Percentiles rank a stretch among this genome's conserved stretches.
These are phyloP conservation scores for Dicerorhinus sumatrensis DNA, from an alignment of 2,113 vertebrate genomes.

Conservation along the genomic window DNA sequence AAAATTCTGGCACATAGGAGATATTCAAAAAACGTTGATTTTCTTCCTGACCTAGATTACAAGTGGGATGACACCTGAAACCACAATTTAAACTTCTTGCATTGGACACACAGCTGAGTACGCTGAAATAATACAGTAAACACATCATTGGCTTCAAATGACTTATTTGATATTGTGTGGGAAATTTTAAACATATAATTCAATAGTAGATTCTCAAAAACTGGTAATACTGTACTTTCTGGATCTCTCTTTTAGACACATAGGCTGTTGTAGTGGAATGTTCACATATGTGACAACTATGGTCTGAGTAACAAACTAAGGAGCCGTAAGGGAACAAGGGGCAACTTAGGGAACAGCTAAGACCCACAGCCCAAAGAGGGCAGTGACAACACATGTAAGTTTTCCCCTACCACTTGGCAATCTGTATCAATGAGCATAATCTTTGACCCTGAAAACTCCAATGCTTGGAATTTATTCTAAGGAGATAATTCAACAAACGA, in stretches of 20 bases:
- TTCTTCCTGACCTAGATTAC: background rate
- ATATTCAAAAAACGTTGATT: background rate
- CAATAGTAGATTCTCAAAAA: background rate
- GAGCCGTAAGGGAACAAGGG: background rate
- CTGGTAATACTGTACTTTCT: background rate
- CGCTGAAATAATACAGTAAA: background rate
- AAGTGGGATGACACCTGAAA: background rate
- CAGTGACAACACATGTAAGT: background rate
- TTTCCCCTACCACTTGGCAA: background rate
- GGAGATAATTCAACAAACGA: background rate
- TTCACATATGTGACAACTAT: background rate
- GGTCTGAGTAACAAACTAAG: background rate
- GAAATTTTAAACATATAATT: background rate
- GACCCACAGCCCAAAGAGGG: background rate
- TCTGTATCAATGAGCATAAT: background rate
- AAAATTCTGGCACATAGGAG: background rate
- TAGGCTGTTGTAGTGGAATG: background rate
- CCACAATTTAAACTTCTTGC: background rate
- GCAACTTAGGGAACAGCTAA: background rate
- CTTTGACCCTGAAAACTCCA: background rate
- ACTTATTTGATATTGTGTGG: background rate
- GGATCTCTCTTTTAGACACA: constrained; percentile 5
- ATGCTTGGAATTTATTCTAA: background rate
- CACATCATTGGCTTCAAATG: background rate
- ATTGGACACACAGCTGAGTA: background rate